A percentile compares a stretch with the other conserved stretches of the same genome.
phyloP scores from a whole-genome alignment of 1,140 invertebrate genomes.

The Metopolophium dirhodum region DNA sequence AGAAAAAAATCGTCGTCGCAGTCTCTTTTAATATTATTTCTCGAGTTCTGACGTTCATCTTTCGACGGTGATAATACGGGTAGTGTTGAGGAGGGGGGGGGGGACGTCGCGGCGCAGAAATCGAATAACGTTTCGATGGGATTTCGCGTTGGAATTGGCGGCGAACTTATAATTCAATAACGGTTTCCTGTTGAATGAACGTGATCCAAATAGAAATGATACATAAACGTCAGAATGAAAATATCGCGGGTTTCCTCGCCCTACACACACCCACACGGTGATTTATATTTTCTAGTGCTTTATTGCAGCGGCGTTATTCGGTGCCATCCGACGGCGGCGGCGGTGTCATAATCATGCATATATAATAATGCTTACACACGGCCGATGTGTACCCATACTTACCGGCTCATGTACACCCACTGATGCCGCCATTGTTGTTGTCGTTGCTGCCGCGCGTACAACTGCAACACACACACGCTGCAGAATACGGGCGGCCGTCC shows the following conservation, averaged over 20 bases:
- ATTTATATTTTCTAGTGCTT: conserved; percentile 43
- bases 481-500: neutral
- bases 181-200: conserved; percentile 50
- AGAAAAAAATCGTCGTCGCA: conserved; percentile 13
- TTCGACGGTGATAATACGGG: conserved; percentile 29
- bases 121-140: conserved; percentile 43
- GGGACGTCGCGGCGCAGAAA: neutral
- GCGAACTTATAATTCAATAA: conserved; percentile 54
- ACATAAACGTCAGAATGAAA: conserved; percentile 50
- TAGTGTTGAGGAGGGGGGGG: neutral
- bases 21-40: conserved; percentile 51
- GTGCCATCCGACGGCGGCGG: neutral
- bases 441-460: neutral
- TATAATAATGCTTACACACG: neutral
- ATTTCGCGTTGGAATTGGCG: conserved; percentile 26
- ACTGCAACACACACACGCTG: neutral
- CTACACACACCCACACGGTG: neutral
- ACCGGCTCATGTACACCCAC: neutral
- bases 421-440: neutral
- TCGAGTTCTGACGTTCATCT: conserved; percentile 11
- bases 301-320: neutral
- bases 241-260: conserved; percentile 29
- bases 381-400: neutral
- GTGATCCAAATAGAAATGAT: conserved; percentile 54
- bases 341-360: neutral